phyloP scores from a whole-genome alignment of 2,888 invertebrate species.

The Nysson spinosus region DNA sequence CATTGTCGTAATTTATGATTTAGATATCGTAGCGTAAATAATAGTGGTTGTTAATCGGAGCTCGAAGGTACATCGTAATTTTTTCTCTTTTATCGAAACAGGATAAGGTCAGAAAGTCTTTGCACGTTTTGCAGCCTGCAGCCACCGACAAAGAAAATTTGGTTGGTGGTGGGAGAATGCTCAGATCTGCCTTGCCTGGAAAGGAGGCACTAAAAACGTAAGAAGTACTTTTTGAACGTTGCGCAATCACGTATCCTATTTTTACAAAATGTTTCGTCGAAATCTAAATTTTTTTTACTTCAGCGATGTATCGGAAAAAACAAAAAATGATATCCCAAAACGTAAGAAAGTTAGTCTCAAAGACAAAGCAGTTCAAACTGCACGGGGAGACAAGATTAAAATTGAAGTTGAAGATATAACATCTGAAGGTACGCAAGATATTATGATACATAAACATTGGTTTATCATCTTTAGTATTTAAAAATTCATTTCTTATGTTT shows the following conservation, averaged over 20 bases:
- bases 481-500: background rate
- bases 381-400: constrained; percentile 77
- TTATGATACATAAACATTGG: background rate
- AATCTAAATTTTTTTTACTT: background rate
- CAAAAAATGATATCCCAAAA: constrained; percentile 51
- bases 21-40: background rate
- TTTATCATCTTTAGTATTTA: background rate
- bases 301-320: constrained; percentile 56
- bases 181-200: constrained; percentile 57
- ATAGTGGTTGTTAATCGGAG: background rate
- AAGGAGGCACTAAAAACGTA: constrained; percentile 44
- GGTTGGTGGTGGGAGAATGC: constrained; percentile 81
- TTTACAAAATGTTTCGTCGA: background rate
- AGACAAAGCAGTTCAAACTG: constrained; percentile 82
- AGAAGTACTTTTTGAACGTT: background rate
- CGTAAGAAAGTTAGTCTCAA: constrained; percentile 71
- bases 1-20: background rate
- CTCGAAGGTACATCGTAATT: constrained; percentile 23
- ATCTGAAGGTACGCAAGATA: constrained; percentile 77
- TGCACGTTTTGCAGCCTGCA: constrained; percentile 86
- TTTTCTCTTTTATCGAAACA: constrained; percentile 47
- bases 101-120: constrained; percentile 80
- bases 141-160: constrained; percentile 88
- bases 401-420: constrained; percentile 85
- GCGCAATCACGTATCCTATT: too few relatives aligned